Percentiles rank a stretch among this genome's conserved stretches.
Evolutionary conservation across 2,888 invertebrate species (phyloP).

Genomic region (Nemurella pictetii): DNA sequence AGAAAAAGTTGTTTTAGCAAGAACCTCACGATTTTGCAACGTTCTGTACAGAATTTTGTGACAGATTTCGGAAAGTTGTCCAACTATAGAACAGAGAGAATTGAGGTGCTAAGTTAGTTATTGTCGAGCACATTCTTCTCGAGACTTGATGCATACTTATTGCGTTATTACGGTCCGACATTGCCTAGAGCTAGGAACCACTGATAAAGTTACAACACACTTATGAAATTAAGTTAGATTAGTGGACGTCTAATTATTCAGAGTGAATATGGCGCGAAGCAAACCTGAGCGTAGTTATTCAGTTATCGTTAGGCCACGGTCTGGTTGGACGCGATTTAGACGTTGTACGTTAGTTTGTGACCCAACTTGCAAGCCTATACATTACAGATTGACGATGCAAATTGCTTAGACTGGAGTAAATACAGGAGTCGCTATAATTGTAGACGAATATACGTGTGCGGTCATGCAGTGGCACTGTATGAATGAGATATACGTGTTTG

Average conservation of each 20-base stretch:
- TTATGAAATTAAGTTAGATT: background rate
- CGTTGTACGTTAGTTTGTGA: background rate
- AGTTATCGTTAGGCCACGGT: too few relatives aligned
- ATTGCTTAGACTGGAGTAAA: background rate
- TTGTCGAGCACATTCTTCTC: background rate
- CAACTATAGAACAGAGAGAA: background rate
- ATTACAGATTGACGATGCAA: background rate
- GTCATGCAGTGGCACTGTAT: background rate
- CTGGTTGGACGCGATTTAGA: too few relatives aligned
- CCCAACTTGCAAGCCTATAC: background rate
- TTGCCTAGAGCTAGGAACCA: background rate
- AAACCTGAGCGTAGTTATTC: too few relatives aligned
- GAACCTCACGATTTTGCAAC: background rate
- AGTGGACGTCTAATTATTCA: background rate
- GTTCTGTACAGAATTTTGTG: background rate
- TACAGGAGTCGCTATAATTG: background rate
- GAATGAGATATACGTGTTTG: background rate
- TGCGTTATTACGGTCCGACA: background rate
- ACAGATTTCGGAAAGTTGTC: background rate
- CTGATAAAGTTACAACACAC: background rate
- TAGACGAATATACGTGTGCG: background rate
- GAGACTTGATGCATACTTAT: background rate
- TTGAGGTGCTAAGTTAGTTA: background rate
- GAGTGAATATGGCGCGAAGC: too few relatives aligned
- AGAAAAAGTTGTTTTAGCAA: background rate